Evolutionary conservation across 35 echinoderm and acorn worm genomes (phyloP).

Genomic region (Lytechinus pictus): DNA sequence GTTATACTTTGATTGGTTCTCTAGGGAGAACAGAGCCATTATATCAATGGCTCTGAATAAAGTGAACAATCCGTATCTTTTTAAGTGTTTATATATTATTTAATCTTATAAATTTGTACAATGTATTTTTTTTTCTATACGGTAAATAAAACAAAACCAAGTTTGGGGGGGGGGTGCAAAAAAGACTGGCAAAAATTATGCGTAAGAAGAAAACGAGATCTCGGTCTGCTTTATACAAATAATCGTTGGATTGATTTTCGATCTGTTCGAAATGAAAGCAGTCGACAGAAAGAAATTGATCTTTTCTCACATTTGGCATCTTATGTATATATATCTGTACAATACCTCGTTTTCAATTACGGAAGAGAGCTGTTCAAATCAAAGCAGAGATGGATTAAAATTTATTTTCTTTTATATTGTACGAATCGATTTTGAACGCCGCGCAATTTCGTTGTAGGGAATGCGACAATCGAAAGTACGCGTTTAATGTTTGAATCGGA

Average conservation of each 20-base stretch:
- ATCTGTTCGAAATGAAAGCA: background rate
- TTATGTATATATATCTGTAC: background rate
- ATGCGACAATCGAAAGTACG: background rate
- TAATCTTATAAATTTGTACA: no score
- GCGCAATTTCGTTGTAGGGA: background rate
- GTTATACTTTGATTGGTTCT: no score
- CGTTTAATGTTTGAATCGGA: background rate
- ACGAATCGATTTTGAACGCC: background rate
- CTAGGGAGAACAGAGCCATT: no score
- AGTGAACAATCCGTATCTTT: no score
- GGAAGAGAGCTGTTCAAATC: background rate
- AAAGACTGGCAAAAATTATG: background rate
- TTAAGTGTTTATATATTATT: no score
- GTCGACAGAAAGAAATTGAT: background rate
- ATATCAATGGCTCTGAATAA: no score
- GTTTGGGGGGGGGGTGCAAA: no score
- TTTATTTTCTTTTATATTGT: background rate
- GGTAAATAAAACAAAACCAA: no score
- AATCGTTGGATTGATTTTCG: background rate
- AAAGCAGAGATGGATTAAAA: background rate
- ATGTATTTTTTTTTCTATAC: no score
- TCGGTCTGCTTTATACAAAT: background rate
- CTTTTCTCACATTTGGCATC: background rate
- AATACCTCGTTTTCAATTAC: background rate
- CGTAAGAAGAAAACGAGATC: background rate